Base-by-base conservation (phyloP, 2,113 vertebrate species). In the Rhabdornis inornatus region DNA sequence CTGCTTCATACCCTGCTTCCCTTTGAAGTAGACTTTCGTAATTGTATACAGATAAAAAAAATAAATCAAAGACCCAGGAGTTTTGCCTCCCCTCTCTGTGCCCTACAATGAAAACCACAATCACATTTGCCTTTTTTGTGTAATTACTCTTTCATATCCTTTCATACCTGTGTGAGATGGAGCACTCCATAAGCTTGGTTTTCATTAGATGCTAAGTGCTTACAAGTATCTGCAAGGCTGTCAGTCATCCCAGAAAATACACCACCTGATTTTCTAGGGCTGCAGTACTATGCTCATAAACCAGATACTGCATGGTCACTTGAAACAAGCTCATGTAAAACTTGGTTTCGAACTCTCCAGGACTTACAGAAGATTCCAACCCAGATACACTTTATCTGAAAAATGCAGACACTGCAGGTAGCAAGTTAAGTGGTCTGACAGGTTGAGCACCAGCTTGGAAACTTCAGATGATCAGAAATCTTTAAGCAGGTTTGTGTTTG, bases 21-120 rank as follows among this genome's bases (percentile, higher is more conserved):
- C 94, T 98, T 95, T 93, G 95, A 97, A 92, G 91, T 19, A 72
- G 83, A 87, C 63, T 75, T 84, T 77, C 2, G 18, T 83, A 87
- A 91, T 30, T 93, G 75, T 90, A 90, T 57, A 66, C 17, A 74
- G 56, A 87, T 55, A 5, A 78, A 72, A 55, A 78, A 57, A 22
- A n/a, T 5, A 37, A 63, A 96, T 88, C 69, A 76, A 85, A 95
- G 93, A 85, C 63, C n/a, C 69, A 13, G 45, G 76, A 83, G 86
- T 75, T 91, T 90, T 78, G 31, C 39, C 31, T 87, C 55, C 52
- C 65, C n/a, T 89, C 44, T 50, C 50, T 68, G 35, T 66, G 55
- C 68, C 74, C 65, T 90, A 64, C 39, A 88, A 65, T 4, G 25
- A 97, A 82, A 88, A 94, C 47, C 75, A 83, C 80, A 88, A 94